These are phyloP conservation scores for Cheilosia variabilis DNA, from an alignment of 2,888 invertebrate species.

Conservation along the genomic window DNA sequence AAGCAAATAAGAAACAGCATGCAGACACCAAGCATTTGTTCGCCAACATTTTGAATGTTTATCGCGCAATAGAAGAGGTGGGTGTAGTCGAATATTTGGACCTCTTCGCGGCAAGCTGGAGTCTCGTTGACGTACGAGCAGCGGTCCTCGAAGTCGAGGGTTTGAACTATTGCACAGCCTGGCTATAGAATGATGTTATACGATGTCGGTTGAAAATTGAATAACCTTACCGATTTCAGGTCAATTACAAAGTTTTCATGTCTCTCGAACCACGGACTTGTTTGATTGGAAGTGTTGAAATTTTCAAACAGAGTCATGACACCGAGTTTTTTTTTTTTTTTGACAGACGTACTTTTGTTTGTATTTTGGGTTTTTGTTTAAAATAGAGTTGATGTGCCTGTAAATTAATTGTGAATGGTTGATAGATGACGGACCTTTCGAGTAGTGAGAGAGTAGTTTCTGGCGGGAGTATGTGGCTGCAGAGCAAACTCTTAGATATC, in stretches of 20 bases:
- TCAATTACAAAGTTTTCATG: constrained; percentile 65
- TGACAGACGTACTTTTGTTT: too few relatives aligned
- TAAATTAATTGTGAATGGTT: too few relatives aligned
- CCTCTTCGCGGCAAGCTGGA: constrained; percentile 78
- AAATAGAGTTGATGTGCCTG: too few relatives aligned
- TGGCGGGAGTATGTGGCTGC: too few relatives aligned
- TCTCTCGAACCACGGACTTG: constrained; percentile 32
- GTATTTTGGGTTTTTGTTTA: too few relatives aligned
- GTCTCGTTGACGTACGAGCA: constrained; percentile 82
- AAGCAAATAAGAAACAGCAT: constrained; percentile 76
- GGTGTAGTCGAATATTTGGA: constrained; percentile 81
- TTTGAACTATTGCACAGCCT: constrained; percentile 82
- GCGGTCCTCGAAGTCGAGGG: constrained; percentile 78
- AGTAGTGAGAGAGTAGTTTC: too few relatives aligned
- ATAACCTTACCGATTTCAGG: constrained; percentile 24
- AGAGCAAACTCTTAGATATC: too few relatives aligned
- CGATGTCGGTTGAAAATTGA: not conserved
- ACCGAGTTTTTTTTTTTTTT: not conserved
- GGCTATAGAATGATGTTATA: constrained; percentile 59
- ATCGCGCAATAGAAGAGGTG: constrained; percentile 82
- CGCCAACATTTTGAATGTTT: constrained; percentile 71
- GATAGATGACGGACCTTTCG: too few relatives aligned
- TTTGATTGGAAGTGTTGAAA: constrained; percentile 58
- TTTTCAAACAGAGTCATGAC: constrained; percentile 48
- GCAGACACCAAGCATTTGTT: constrained; percentile 60